Percentiles rank a stretch among this genome's conserved stretches.
These are phyloP conservation scores for Conus ventricosus DNA, from an alignment of 1,140 invertebrate species.

Conservation along the genomic window DNA sequence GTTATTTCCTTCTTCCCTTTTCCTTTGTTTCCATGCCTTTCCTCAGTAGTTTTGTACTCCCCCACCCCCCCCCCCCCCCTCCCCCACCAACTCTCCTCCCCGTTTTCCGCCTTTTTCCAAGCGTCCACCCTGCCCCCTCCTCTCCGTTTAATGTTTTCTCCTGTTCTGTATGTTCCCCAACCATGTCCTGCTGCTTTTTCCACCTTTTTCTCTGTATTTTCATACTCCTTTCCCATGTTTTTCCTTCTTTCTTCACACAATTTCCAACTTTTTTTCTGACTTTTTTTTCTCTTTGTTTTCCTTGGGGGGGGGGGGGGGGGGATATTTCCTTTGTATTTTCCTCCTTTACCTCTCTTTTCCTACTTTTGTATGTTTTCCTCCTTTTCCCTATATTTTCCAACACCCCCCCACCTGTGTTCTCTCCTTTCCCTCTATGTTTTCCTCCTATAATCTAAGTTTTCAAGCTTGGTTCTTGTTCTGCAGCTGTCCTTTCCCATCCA, in stretches of 20 bases:
- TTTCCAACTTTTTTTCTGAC: not conserved
- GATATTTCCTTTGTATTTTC: not conserved
- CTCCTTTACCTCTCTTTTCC: not conserved
- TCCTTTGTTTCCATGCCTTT: not conserved
- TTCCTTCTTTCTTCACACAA: not conserved
- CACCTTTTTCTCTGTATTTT: not conserved
- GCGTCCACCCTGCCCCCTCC: no score
- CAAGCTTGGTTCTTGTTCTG: no score
- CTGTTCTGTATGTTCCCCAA: no score
- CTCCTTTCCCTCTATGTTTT: no score
- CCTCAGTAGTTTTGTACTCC: not conserved
- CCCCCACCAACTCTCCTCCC: slow-evolving; percentile 10
- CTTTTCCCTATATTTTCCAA: no score
- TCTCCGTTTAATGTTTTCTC: no score
- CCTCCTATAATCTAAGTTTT: no score
- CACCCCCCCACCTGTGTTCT: no score
- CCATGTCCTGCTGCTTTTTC: not conserved
- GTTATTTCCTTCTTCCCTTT: not conserved
- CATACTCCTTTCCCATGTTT: not conserved
- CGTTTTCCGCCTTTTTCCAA: not conserved
- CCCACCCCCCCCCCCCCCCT: not conserved
- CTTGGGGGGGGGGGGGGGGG: not conserved
- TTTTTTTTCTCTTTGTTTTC: not conserved
- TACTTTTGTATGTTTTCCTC: not conserved
- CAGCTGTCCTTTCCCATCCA: no score